Conservation (phyloP, 2,888 invertebrate genomes). For the Cephus nigrinus region DNA sequence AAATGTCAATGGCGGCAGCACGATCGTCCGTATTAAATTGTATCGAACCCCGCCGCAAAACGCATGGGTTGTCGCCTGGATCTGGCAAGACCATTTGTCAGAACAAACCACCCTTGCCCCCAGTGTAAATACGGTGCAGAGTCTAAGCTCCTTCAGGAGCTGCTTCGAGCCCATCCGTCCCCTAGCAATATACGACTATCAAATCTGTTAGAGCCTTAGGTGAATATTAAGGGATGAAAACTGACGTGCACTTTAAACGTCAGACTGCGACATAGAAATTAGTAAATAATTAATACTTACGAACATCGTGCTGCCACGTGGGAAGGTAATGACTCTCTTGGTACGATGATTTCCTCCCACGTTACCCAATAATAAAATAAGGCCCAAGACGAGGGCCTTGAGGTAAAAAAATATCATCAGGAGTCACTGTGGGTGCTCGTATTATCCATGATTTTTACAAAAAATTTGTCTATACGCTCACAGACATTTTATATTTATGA, state of each 20-base stretch:
- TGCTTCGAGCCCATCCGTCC: constrained; percentile 23
- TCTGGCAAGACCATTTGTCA: constrained; percentile 59
- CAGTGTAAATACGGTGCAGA: not conserved
- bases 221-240: constrained; percentile 40
- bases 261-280: not conserved
- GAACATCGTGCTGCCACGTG: constrained; percentile 59
- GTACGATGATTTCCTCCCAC: constrained; percentile 18
- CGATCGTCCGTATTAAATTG: constrained; percentile 41
- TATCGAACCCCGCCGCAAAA: constrained; percentile 27
- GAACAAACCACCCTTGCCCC: constrained; percentile 10
- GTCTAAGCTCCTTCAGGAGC: not conserved
- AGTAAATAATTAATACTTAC: constrained; percentile 49
- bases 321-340: constrained; percentile 54
- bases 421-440: not conserved
- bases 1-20: not conserved
- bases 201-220: constrained; percentile 22
- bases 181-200: constrained; percentile 19
- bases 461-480: not conserved
- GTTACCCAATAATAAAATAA: not conserved
- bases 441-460: not conserved
- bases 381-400: not conserved
- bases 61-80: constrained; percentile 41
- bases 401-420: not conserved
- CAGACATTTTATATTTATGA: no score
- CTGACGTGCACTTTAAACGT: not conserved